A percentile compares a stretch with the other conserved stretches of the same genome.
Evolutionary conservation across 2,888 invertebrate genomes (phyloP).

Genomic region (Cheilosia pagana): DNA sequence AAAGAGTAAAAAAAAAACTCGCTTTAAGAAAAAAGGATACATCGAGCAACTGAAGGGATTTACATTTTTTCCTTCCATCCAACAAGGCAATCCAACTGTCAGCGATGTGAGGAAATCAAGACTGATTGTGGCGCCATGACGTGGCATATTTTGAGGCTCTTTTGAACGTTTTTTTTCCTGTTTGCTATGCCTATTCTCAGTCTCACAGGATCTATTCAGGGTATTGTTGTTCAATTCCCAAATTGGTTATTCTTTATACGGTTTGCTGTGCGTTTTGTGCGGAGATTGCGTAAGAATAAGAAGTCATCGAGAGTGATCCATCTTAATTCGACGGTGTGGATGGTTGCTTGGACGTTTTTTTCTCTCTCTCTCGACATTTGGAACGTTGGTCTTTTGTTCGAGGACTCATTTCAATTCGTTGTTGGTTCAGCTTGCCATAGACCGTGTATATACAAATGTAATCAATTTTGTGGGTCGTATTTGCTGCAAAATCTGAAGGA

Average conservation of each 20-base stretch:
- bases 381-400: slow-evolving; percentile 38
- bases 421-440: slow-evolving; percentile 64
- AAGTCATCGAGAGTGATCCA: slow-evolving; percentile 82
- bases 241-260: slow-evolving; percentile 65
- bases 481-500: slow-evolving; percentile 65
- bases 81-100: slow-evolving; percentile 69
- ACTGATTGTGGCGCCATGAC: slow-evolving; percentile 75
- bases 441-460: slow-evolving; percentile 58
- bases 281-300: slow-evolving; percentile 68
- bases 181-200: slow-evolving; percentile 59
- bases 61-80: slow-evolving; percentile 49
- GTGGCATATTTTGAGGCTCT: slow-evolving; percentile 55
- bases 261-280: background rate
- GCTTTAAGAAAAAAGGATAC: slow-evolving; percentile 41
- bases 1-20: slow-evolving; percentile 2
- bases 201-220: slow-evolving; percentile 68
- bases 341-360: slow-evolving; percentile 45
- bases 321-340: slow-evolving; percentile 77
- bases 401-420: slow-evolving; percentile 65
- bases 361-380: background rate
- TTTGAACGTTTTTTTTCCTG: slow-evolving; percentile 19
- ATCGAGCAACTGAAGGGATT: slow-evolving; percentile 48
- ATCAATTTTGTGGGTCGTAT: slow-evolving; percentile 69
- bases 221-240: slow-evolving; percentile 68
- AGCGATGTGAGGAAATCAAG: slow-evolving; percentile 74